Base-by-base conservation (phyloP, 2,797 vertebrate genomes). In the Tiaroga cobitis region DNA sequence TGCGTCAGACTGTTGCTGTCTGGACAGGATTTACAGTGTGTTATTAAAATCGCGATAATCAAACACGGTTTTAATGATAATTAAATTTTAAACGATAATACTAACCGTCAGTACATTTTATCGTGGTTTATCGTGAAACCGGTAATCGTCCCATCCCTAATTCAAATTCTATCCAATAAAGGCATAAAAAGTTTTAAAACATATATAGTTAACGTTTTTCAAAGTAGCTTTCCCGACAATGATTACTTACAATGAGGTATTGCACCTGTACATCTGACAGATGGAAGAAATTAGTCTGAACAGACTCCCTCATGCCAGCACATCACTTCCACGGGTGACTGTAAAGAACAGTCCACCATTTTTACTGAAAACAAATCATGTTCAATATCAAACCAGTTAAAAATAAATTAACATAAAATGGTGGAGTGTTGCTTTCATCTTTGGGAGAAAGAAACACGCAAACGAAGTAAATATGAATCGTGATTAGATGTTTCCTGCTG, bases 301-400 rank as follows among this genome's bases (percentile, higher is more conserved):
- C 41, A 37, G 51, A 69, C 72, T 68, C 46, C 26, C 56, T 81
- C 65, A 79, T 63, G 72, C 68, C 65, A 63, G 56, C 67, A 82
- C 84, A 86, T 83, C 83, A 79, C 86, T 85, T 86, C 21, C 65
- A 67, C 51, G 1, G 46, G 39, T 83, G 78, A 84, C 46, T 70
- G 56, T 72, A 81, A 82, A 83, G 21, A 88, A 83, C 75, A 41
- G 61, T 82, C 74, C 80, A 86, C 68, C 68, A 65, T 75, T 79
- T 82, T 51, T 26, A 29, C 15, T n/a, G 1, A 78, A 85, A 74
- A 81, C 15, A 74, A 32, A 81, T 59, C 9, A 61, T 21, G 16
- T 26, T 65, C 51, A 78, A 70, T n/a, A 54, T 41, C 6, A 37
- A 43, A 74, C 46, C 51, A 39, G 16, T 51, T 49, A 70, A 76